Conservation (phyloP, 2,888 invertebrate genomes). For the Criorhina ranunculi region DNA sequence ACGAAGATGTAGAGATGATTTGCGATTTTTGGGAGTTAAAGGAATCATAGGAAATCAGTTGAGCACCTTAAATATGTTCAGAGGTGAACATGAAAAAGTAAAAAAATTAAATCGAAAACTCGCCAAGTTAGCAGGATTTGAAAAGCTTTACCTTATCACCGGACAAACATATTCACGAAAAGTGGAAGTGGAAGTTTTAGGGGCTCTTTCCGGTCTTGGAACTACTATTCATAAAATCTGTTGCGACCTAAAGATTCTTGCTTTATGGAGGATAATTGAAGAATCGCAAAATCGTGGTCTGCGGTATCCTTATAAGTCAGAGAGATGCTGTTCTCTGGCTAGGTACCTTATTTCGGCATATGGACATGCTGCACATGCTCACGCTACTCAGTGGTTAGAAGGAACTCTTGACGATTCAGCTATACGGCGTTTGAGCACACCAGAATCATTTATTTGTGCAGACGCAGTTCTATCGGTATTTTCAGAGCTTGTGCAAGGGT, state of each 20-base stretch:
- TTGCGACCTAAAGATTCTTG: slow-evolving; percentile 95
- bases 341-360: slow-evolving; percentile 95
- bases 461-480: slow-evolving; percentile 95
- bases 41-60: slow-evolving; percentile 99
- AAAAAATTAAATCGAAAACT: slow-evolving; percentile 92
- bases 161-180: slow-evolving; percentile 98
- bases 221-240: slow-evolving; percentile 98
- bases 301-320: slow-evolving; percentile 99
- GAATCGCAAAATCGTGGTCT: slow-evolving; percentile 99
- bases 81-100: slow-evolving; percentile 95
- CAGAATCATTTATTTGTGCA: slow-evolving; percentile 97
- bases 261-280: slow-evolving; percentile 97
- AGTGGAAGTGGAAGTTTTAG: slow-evolving; percentile 93
- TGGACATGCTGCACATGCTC: slow-evolving; percentile 92
- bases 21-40: slow-evolving; percentile 98
- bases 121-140: slow-evolving; percentile 95
- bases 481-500: slow-evolving; percentile 96
- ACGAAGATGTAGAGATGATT: slow-evolving; percentile 87
- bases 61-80: slow-evolving; percentile 96
- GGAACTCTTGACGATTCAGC: slow-evolving; percentile 99
- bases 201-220: slow-evolving; percentile 92
- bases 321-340: slow-evolving; percentile 96
- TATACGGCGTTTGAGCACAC: slow-evolving; percentile 94
- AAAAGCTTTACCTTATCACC: slow-evolving; percentile 93
- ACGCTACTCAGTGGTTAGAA: slow-evolving; percentile 98